A percentile compares a stretch with the other conserved stretches of the same genome.
Evolutionary conservation across 2,888 invertebrate species (phyloP).

Genomic region (Pachydiplax longipennis): DNA sequence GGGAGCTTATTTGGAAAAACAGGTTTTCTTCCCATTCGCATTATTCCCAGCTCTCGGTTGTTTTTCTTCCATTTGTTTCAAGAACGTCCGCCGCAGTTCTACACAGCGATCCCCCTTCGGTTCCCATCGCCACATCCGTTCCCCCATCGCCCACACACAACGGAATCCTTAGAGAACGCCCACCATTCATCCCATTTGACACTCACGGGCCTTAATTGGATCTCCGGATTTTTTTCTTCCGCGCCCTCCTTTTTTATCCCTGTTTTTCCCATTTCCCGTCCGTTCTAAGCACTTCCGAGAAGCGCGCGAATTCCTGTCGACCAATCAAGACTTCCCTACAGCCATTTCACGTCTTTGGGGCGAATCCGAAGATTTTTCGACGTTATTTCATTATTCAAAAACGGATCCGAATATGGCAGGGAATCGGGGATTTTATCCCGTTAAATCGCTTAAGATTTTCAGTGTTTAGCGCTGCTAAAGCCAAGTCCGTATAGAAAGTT

Average conservation of each 20-base stretch:
- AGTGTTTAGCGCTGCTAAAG: too few relatives aligned
- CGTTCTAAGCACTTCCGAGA: neutral
- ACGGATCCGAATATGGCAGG: neutral
- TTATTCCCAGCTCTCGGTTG: too few relatives aligned
- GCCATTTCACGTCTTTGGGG: neutral
- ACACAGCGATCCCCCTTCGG: neutral
- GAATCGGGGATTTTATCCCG: neutral
- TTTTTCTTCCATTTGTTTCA: too few relatives aligned
- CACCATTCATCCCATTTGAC: conserved; percentile 35
- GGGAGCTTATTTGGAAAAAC: too few relatives aligned
- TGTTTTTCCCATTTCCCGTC: neutral
- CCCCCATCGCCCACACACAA: neutral
- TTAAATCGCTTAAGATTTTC: too few relatives aligned
- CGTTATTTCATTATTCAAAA: neutral
- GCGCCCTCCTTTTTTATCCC: neutral
- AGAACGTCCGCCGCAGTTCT: neutral
- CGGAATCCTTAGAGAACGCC: conserved; percentile 1
- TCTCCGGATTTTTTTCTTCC: neutral
- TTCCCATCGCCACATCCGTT: neutral
- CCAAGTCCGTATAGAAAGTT: too few relatives aligned
- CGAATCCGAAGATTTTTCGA: neutral
- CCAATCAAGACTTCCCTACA: conserved; percentile 11
- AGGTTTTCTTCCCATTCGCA: too few relatives aligned
- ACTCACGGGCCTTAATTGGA: conserved; percentile 30
- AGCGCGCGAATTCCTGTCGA: neutral